Evolutionary conservation across 2,797 vertebrate genomes (phyloP), one percentile per base, ranked within the genome.

Genomic region (Poecilia picta): DNA sequence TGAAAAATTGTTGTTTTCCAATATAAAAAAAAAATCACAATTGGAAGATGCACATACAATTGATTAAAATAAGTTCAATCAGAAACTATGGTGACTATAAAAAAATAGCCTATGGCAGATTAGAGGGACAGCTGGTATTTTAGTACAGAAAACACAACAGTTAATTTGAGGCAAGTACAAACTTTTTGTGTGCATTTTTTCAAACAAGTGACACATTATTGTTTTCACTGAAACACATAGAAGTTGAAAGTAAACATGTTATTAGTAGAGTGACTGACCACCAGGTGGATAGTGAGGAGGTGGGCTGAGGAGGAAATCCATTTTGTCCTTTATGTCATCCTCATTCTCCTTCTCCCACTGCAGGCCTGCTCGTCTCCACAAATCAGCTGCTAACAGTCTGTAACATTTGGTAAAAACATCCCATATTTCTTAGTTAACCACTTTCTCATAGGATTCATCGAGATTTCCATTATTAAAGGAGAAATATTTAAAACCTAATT

Each of bases 341-440:
- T 98, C 97, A 8, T 99, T 99, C 89, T 99, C 98, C 49, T 96
- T 96, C 90, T 99, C 97, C 98, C 98, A 99, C 78, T 98, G 98
- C 66, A 95, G 88, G 2, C 98, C 98, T 1, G 96, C 88, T 85
- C 95, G 95, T 79, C 93, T 96, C 98, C 98, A 99, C 1, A 98
- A 96, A 82, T 94, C 92, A 77, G 92, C 77, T 12, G 98, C 96
- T 74, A 95, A 81, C 53, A 95, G 87, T 86, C 98, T 99, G 81
- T 6, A 89, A 81, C 80, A 43, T 12, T 43, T 55, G 31, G 45
- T 4, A 1, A 20, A 53, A 82, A 68, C 23, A 2, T 25, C 10
- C 6, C 13, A 43, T 20, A n/a, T 41, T 43, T 41, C 18, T 20
- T 73, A 68, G 45, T 33, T 47, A 76, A 20, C 12, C 10, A 4